Conservation (phyloP, 2,113 vertebrate genomes). For the Heliornis fulica region DNA sequence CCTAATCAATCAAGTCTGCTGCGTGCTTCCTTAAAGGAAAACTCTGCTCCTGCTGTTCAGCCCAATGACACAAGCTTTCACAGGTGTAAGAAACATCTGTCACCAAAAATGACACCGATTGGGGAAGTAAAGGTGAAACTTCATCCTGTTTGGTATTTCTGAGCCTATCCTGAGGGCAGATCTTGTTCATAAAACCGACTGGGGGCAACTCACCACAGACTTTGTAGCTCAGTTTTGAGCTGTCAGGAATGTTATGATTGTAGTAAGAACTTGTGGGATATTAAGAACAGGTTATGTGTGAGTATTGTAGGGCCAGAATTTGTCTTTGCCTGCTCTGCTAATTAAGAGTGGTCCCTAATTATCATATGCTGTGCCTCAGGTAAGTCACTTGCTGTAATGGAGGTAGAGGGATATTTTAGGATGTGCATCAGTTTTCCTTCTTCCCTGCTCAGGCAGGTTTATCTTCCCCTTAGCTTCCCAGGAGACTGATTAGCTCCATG, state of each 20-base stretch:
- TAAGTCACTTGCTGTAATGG: not conserved
- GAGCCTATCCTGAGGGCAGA: not conserved
- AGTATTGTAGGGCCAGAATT: not conserved
- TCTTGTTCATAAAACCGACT: not conserved
- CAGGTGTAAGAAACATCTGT: not conserved
- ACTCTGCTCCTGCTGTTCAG: not conserved
- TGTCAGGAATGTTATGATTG: not conserved
- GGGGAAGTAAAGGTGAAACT: not conserved
- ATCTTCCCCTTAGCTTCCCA: not conserved
- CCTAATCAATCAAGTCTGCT: not conserved
- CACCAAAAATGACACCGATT: not conserved
- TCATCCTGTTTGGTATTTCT: not conserved
- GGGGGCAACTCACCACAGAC: not conserved
- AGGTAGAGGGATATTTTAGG: not conserved
- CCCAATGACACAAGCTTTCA: not conserved
- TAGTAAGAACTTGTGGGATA: not conserved
- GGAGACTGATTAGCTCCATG: not conserved
- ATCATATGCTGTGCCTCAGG: not conserved
- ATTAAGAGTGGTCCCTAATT: not conserved
- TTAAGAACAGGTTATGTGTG: not conserved
- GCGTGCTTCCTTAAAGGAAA: conserved; percentile 38
- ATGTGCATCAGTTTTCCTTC: not conserved
- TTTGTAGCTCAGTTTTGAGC: not conserved
- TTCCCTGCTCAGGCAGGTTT: not conserved
- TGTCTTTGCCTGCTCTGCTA: not conserved